These are phyloP conservation scores for Cephus pulcher DNA, from an alignment of 2,888 invertebrate genomes.

Conservation along the genomic window DNA sequence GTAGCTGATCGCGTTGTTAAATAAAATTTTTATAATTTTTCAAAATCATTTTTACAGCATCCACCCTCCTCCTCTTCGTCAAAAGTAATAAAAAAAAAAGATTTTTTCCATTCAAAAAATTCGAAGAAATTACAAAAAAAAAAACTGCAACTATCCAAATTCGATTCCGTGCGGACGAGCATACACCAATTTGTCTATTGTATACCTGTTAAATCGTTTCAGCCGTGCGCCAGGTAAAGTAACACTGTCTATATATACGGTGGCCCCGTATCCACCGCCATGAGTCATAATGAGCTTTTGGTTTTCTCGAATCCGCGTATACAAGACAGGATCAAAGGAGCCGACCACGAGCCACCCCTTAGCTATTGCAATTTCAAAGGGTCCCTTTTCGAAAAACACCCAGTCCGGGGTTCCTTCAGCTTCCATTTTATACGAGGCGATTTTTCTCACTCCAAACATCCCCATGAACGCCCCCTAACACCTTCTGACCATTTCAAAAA, in stretches of 20 bases:
- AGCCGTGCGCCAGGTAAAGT: constrained; percentile 17
- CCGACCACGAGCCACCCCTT: constrained; percentile 35
- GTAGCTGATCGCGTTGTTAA: not conserved
- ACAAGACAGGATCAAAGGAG: constrained; percentile 31
- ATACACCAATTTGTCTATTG: not conserved
- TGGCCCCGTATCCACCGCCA: constrained; percentile 12
- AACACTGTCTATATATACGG: not conserved
- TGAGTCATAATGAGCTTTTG: constrained; percentile 45
- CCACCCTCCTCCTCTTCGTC: no score
- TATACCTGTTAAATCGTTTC: constrained; percentile 42
- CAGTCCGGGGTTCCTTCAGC: constrained; percentile 28
- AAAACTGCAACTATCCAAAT: not conserved
- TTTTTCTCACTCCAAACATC: constrained; percentile 19
- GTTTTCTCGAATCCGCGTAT: constrained; percentile 27
- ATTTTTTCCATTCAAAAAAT: not conserved
- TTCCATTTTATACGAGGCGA: constrained; percentile 37
- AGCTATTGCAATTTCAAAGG: constrained; percentile 43
- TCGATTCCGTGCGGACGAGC: not conserved
- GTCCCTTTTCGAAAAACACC: constrained; percentile 34
- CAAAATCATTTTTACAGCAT: not conserved
- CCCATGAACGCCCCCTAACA: constrained; percentile 19
- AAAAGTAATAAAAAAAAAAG: no score
- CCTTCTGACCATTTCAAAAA: constrained; percentile 18
- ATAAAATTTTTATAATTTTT: not conserved
- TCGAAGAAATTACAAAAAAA: not conserved